Conservation (phyloP, 1,140 invertebrate species). For the Drosophila orosa region DNA sequence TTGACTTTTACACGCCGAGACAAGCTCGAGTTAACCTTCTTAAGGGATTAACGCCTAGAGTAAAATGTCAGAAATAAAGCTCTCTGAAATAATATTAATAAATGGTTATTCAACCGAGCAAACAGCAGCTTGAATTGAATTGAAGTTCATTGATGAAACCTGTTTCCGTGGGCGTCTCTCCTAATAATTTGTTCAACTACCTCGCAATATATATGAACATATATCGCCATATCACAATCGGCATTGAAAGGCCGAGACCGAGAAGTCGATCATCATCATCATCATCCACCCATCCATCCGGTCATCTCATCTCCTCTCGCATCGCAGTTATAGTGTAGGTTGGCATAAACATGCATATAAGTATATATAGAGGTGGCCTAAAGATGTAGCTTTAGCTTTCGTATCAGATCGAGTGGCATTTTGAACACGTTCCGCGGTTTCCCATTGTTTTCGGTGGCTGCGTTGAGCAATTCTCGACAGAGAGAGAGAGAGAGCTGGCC, state of each 20-base stretch:
- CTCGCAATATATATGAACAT: neutral
- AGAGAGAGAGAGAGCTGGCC: slow-evolving; percentile 17
- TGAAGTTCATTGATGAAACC: slow-evolving; percentile 33
- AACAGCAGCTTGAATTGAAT: neutral
- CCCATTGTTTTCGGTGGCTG: slow-evolving; percentile 38
- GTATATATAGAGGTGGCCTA: neutral
- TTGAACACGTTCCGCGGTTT: slow-evolving; percentile 66
- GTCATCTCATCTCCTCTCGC: slow-evolving; percentile 4
- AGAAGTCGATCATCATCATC: slow-evolving; percentile 10
- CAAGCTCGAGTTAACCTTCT: slow-evolving; percentile 25
- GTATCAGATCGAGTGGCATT: slow-evolving; percentile 61
- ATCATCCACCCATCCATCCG: slow-evolving; percentile 9
- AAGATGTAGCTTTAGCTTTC: slow-evolving; percentile 15
- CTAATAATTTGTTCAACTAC: slow-evolving; percentile 41
- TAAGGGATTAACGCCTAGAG: slow-evolving; percentile 30
- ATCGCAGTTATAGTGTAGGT: slow-evolving; percentile 18
- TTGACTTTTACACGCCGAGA: neutral
- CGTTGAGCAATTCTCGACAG: slow-evolving; percentile 41
- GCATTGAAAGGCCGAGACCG: slow-evolving; percentile 17
- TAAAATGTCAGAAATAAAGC: slow-evolving; percentile 1
- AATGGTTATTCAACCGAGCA: slow-evolving; percentile 22
- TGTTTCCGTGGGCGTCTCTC: slow-evolving; percentile 34
- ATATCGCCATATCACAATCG: slow-evolving; percentile 9
- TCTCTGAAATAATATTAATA: neutral
- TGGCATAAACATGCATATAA: neutral